Evolutionary conservation across 2,113 vertebrate genomes (phyloP).

Genomic region (Heterotilapia buettikoferi): DNA sequence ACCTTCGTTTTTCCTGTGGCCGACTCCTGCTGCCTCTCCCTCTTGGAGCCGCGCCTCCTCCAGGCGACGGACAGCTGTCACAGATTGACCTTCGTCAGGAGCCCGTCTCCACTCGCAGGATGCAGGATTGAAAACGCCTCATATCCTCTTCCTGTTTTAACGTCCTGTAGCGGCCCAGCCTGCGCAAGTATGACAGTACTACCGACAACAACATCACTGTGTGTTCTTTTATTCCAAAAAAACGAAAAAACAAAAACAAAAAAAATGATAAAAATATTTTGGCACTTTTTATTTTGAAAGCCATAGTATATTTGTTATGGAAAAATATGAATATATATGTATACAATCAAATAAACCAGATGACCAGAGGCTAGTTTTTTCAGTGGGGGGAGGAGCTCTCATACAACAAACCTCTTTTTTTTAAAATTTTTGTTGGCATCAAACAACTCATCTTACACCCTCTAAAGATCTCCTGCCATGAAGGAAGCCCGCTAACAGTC

Average conservation of each 20-base stretch:
- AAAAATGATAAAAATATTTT: constrained; percentile 65
- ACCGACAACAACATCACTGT: constrained; percentile 80
- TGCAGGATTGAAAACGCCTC: constrained; percentile 17
- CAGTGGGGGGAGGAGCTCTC: constrained; percentile 67
- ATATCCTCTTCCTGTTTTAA: constrained; percentile 59
- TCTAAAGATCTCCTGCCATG: background rate
- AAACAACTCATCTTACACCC: background rate
- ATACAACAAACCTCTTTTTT: background rate
- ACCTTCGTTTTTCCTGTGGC: constrained; percentile 21
- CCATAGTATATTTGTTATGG: constrained; percentile 81
- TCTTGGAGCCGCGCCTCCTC: constrained; percentile 34
- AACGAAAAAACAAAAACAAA: constrained; percentile 40
- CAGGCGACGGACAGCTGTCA: constrained; percentile 45
- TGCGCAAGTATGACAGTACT: constrained; percentile 64
- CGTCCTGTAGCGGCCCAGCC: constrained; percentile 48
- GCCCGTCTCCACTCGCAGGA: constrained; percentile 41
- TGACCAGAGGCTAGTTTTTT: constrained; percentile 68
- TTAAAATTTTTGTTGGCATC: background rate
- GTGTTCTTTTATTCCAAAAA: constrained; percentile 74
- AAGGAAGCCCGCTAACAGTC: background rate
- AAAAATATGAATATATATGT: constrained; percentile 64
- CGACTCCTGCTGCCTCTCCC: constrained; percentile 48
- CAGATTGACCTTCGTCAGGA: constrained; percentile 52
- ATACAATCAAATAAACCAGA: constrained; percentile 67
- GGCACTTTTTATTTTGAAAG: constrained; percentile 82